A percentile compares a stretch with the other conserved stretches of the same genome.
Evolutionary conservation across 2,888 invertebrate species (phyloP).

Genomic region (Aporophyla lueneburgensis): DNA sequence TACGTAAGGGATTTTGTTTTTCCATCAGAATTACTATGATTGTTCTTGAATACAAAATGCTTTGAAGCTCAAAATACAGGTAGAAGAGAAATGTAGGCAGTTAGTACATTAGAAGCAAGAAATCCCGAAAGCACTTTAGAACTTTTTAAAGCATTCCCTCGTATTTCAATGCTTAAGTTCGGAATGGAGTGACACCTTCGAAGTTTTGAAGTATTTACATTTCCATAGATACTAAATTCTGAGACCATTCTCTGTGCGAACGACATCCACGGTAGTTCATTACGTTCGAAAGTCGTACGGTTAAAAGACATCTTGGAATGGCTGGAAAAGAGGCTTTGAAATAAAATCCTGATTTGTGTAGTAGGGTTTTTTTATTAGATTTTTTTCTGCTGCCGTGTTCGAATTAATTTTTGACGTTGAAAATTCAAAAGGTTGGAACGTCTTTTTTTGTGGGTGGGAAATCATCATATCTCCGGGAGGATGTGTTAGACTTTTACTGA

Average conservation of each 20-base stretch:
- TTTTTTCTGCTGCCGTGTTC: neutral
- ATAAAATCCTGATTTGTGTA: slow-evolving; percentile 1
- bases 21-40: neutral
- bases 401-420: neutral
- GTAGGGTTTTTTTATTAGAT: neutral
- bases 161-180: slow-evolving; percentile 52
- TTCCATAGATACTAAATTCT: slow-evolving; percentile 61
- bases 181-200: slow-evolving; percentile 57
- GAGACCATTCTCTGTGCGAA: slow-evolving; percentile 32
- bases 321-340: slow-evolving; percentile 20
- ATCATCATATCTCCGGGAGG: too few relatives aligned
- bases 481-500: too few relatives aligned
- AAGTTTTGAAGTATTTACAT: slow-evolving; percentile 63
- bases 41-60: neutral
- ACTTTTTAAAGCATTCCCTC: slow-evolving; percentile 51
- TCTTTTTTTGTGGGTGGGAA: too few relatives aligned
- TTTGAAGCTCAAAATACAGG: neutral
- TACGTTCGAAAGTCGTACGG: slow-evolving; percentile 24
- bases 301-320: slow-evolving; percentile 35
- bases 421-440: too few relatives aligned
- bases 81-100: slow-evolving; percentile 6
- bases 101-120: slow-evolving; percentile 19
- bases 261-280: slow-evolving; percentile 44
- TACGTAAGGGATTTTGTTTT: neutral
- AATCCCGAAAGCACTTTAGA: slow-evolving; percentile 48